Conservation (phyloP, 2,888 invertebrate genomes). For the Noctua comes region DNA sequence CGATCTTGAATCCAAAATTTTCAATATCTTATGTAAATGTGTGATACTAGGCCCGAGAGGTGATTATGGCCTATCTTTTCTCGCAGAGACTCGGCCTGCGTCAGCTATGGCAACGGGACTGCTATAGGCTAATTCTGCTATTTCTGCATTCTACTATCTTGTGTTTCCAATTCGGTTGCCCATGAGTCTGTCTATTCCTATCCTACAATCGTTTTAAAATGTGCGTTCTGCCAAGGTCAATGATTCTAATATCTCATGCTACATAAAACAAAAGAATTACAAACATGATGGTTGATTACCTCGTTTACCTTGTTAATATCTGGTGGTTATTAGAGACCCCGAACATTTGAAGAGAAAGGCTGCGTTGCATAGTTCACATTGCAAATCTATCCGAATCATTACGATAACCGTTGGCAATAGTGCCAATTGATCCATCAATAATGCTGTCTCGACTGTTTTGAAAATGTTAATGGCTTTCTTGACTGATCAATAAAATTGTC, state of each 20-base stretch:
- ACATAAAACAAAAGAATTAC: constrained; percentile 19
- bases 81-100: neutral
- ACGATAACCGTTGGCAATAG: neutral
- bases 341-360: constrained; percentile 29
- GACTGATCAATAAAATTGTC: constrained; percentile 12
- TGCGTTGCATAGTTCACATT: neutral
- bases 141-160: neutral
- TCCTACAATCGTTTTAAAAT: neutral
- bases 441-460: neutral
- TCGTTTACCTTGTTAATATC: constrained; percentile 28
- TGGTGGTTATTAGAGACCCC: constrained; percentile 1
- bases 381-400: constrained; percentile 19
- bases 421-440: constrained; percentile 10
- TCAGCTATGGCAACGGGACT: neutral
- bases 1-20: neutral
- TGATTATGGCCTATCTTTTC: neutral
- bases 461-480: constrained; percentile 6
- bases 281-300: constrained; percentile 37
- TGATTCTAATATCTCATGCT: neutral
- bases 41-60: neutral
- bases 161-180: neutral
- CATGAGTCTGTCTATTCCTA: neutral
- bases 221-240: neutral
- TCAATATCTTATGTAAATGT: neutral
- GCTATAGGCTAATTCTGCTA: neutral